These are phyloP conservation scores for Sphaeridia pumilis DNA, from an alignment of 2,888 invertebrate species.

Conservation along the genomic window DNA sequence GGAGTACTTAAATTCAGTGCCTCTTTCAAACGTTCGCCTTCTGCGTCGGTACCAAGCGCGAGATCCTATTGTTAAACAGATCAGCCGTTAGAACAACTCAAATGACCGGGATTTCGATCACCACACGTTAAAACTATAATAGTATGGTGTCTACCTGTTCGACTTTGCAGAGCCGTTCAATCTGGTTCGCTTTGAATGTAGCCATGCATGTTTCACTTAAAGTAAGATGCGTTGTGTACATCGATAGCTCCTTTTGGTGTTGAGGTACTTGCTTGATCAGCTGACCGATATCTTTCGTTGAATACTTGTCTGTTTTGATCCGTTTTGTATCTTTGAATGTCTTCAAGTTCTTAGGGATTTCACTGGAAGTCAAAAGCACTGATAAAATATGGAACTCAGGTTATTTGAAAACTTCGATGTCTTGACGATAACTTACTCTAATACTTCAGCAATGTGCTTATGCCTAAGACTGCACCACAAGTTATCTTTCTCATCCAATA, in stretches of 20 bases:
- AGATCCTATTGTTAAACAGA: slow-evolving; percentile 28
- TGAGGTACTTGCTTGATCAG: slow-evolving; percentile 11
- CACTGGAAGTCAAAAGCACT: slow-evolving; percentile 13
- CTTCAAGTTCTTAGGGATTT: slow-evolving; percentile 25
- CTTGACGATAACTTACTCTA: no score
- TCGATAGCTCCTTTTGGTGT: slow-evolving; percentile 8
- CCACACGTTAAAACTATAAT: no score
- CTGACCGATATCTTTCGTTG: slow-evolving; percentile 7
- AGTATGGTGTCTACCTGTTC: slow-evolving; percentile 16
- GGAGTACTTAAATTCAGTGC: slow-evolving; percentile 21
- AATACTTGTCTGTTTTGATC: slow-evolving; percentile 10
- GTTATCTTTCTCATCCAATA: slow-evolving; percentile 27
- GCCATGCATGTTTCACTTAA: slow-evolving; percentile 8
- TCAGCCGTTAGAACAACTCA: no score
- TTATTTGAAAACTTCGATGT: no score
- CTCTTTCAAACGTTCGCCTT: slow-evolving; percentile 25
- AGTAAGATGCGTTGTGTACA: slow-evolving; percentile 1
- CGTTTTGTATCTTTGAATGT: slow-evolving; percentile 22
- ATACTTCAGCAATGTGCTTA: slow-evolving; percentile 28
- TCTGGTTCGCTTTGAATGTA: not conserved
- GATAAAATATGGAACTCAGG: no score
- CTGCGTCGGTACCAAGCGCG: slow-evolving; percentile 20
- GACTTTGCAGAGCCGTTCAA: slow-evolving; percentile 10
- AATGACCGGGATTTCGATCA: no score
- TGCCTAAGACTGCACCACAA: slow-evolving; percentile 27